A percentile compares a stretch with the other conserved stretches of the same genome.
Conservation (phyloP, 2,888 invertebrate genomes). For the Spilosoma lubricipeda region DNA sequence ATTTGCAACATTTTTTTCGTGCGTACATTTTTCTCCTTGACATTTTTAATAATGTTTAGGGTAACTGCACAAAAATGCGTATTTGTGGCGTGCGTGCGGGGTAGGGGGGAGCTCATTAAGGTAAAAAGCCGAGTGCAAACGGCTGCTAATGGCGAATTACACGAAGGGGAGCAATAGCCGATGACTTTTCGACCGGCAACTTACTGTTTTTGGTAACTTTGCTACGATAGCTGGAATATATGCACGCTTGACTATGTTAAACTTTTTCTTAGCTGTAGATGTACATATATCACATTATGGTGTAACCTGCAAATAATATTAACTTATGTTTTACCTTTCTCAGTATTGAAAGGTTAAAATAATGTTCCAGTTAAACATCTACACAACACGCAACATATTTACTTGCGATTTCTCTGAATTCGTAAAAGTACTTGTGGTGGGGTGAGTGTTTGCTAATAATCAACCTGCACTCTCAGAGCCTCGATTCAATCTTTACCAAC, state of each 20-base stretch:
- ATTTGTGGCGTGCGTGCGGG: slow-evolving; percentile 75
- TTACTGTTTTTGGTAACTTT: slow-evolving; percentile 28
- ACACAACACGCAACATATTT: background rate
- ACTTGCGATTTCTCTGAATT: background rate
- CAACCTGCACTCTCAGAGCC: background rate
- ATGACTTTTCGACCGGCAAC: slow-evolving; percentile 56
- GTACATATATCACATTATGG: background rate
- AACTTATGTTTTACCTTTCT: background rate
- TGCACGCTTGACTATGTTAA: background rate
- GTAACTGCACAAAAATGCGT: slow-evolving; percentile 81
- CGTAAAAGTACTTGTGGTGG: background rate
- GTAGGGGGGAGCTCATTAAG: slow-evolving; percentile 83
- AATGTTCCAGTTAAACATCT: too few species aligned
- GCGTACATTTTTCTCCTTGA: slow-evolving; percentile 40
- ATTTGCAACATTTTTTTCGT: slow-evolving; percentile 49
- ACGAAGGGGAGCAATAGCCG: slow-evolving; percentile 81
- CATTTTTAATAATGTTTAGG: slow-evolving; percentile 53
- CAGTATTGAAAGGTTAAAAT: too few species aligned
- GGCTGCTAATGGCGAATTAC: slow-evolving; percentile 85
- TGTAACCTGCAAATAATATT: background rate
- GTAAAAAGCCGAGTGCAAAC: slow-evolving; percentile 86
- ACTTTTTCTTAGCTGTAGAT: background rate
- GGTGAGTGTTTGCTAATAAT: background rate
- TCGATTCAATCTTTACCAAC: background rate
- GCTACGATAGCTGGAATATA: background rate